Evolutionary conservation across 2,797 vertebrate genomes (phyloP).

Genomic region (Coendou prehensilis): DNA sequence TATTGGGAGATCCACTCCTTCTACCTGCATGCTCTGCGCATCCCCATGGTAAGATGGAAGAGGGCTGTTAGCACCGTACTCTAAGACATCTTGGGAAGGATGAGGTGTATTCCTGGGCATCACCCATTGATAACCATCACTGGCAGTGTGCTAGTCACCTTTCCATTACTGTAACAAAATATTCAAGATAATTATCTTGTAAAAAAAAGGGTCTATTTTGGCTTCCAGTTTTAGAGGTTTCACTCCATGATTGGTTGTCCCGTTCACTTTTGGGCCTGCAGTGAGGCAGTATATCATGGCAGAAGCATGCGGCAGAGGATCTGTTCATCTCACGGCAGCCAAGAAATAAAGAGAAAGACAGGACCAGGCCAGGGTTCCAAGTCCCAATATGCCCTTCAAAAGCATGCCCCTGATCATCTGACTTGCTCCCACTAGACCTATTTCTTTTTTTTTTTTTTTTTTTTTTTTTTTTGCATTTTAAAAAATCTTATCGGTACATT

Average conservation of each 20-base stretch:
- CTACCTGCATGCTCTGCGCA: constrained; percentile 96
- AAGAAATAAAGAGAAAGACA: background rate
- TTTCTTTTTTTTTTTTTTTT: background rate
- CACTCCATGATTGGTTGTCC: background rate
- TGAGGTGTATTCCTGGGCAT: background rate
- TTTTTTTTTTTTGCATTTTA: background rate
- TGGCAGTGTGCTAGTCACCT: background rate
- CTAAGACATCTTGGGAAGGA: background rate
- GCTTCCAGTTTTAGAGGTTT: background rate
- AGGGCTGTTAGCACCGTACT: accelerated
- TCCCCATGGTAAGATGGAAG: constrained; percentile 94
- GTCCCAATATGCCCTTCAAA: background rate
- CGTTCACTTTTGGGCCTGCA: background rate
- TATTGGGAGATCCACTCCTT: constrained; percentile 99
- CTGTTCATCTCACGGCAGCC: background rate
- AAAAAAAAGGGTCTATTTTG: background rate
- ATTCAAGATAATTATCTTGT: background rate
- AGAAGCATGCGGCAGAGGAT: background rate
- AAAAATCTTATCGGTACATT: background rate
- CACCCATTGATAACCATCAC: background rate
- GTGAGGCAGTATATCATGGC: background rate
- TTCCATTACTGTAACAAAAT: background rate
- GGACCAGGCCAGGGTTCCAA: background rate
- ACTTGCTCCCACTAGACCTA: background rate
- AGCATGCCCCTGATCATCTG: background rate